Percentiles rank a stretch among this genome's conserved stretches.
These are phyloP conservation scores for Drosophila mimetica DNA, from an alignment of 2,888 invertebrate genomes.

Conservation along the genomic window DNA sequence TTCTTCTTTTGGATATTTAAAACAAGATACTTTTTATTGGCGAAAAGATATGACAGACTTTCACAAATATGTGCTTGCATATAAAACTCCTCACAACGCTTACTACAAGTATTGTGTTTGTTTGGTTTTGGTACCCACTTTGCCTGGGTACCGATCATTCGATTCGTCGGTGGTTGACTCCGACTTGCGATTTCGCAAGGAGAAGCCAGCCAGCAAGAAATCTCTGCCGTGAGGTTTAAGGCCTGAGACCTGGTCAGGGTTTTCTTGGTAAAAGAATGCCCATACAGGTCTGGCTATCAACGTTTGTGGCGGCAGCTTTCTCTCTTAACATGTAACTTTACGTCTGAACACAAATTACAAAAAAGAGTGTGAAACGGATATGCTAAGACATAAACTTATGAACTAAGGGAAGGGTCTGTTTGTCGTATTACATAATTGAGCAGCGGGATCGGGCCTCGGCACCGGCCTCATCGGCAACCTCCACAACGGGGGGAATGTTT, in stretches of 20 bases:
- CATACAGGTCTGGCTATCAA: constrained; percentile 10
- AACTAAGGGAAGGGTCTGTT: constrained; percentile 13
- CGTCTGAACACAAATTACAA: constrained; percentile 64
- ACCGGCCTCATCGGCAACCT: constrained; percentile 32
- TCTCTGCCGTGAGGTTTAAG: background rate
- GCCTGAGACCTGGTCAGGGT: background rate
- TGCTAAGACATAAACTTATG: constrained; percentile 39
- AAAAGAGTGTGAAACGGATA: constrained; percentile 41
- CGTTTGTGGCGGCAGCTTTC: constrained; percentile 15
- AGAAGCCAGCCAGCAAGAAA: constrained; percentile 39
- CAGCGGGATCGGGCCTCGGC: constrained; percentile 55
- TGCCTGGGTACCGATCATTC: constrained; percentile 27
- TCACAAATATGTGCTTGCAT: constrained; percentile 5
- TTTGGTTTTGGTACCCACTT: constrained; percentile 29
- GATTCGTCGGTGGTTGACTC: constrained; percentile 39
- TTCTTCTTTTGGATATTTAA: constrained; percentile 1
- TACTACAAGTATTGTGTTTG: constrained; percentile 10
- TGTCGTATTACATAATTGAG: constrained; percentile 56
- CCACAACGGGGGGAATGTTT: constrained; percentile 16
- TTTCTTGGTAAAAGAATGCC: constrained; percentile 22
- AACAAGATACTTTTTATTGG: constrained; percentile 4
- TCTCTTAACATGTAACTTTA: constrained; percentile 56
- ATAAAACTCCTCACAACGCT: constrained; percentile 31
- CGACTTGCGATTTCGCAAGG: background rate
- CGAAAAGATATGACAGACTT: constrained; percentile 1